phyloP scores from a whole-genome alignment of 2,113 vertebrate species.

The western clawed frog (Xenopus tropicalis) region DNA sequence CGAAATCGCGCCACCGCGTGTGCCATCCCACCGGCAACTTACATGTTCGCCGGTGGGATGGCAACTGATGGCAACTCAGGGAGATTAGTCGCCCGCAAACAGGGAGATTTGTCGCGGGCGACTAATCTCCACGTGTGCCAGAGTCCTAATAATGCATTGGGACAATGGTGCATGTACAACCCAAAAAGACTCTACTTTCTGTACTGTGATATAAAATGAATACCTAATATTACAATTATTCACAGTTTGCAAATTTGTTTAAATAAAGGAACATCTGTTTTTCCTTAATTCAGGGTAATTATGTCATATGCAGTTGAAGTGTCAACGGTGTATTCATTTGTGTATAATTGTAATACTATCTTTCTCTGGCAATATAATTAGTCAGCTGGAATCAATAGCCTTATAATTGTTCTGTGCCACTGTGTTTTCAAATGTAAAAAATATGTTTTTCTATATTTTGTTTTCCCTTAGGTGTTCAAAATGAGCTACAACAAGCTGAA shows the following conservation, averaged over 20 bases:
- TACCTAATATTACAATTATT: background rate
- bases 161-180: no score
- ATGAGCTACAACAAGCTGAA: constrained; percentile 89
- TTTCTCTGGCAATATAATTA: background rate
- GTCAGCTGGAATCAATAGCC: background rate
- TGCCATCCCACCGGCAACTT: no score
- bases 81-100: no score
- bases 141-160: no score
- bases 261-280: background rate
- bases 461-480: constrained; percentile 76
- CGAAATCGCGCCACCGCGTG: no score
- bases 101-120: no score
- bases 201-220: no score
- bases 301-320: background rate
- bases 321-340: background rate
- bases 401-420: constrained; percentile 1
- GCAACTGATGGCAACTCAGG: no score
- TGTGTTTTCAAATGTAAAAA: background rate
- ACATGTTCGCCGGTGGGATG: no score
- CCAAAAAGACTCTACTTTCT: no score
- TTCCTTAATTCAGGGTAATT: background rate
- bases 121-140: no score
- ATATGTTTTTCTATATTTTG: background rate
- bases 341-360: background rate
- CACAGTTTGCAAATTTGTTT: background rate